These are phyloP conservation scores for Nannoperca australis DNA, from an alignment of 2,797 vertebrate genomes.

Conservation along the genomic window DNA sequence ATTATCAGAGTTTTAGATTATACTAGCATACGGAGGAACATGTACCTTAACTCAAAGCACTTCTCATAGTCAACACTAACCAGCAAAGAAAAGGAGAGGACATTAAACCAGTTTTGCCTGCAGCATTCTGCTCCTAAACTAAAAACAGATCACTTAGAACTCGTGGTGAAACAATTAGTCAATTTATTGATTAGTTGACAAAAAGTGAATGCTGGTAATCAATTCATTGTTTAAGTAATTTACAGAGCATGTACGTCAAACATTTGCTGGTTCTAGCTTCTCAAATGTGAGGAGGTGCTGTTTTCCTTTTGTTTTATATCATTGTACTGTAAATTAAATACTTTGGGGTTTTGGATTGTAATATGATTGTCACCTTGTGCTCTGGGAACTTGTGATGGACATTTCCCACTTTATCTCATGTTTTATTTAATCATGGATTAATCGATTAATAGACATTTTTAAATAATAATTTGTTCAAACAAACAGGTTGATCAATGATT, in stretches of 20 bases:
- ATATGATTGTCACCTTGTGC: not conserved
- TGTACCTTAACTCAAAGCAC: not conserved
- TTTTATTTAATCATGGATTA: not conserved
- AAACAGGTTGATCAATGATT: too few relatives aligned
- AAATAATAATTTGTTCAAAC: too few relatives aligned
- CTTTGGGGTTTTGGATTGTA: too few relatives aligned
- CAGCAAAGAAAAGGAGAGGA: not conserved
- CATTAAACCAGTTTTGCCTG: not conserved
- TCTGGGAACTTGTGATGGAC: not conserved
- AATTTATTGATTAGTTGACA: not conserved
- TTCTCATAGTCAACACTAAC: not conserved
- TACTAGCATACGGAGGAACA: not conserved
- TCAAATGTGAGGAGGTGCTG: not conserved
- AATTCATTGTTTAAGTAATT: not conserved
- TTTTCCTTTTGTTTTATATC: too few relatives aligned
- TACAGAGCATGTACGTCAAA: not conserved
- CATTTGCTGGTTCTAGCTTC: not conserved
- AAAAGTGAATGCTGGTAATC: not conserved
- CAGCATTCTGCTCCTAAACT: not conserved
- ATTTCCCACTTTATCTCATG: too few relatives aligned
- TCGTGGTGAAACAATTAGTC: not conserved
- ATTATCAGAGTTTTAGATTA: not conserved
- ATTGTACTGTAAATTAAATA: too few relatives aligned
- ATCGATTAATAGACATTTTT: not conserved
- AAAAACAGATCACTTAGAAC: not conserved